phyloP scores from a whole-genome alignment of 1,140 invertebrate genomes.

The Vanessa atalanta region DNA sequence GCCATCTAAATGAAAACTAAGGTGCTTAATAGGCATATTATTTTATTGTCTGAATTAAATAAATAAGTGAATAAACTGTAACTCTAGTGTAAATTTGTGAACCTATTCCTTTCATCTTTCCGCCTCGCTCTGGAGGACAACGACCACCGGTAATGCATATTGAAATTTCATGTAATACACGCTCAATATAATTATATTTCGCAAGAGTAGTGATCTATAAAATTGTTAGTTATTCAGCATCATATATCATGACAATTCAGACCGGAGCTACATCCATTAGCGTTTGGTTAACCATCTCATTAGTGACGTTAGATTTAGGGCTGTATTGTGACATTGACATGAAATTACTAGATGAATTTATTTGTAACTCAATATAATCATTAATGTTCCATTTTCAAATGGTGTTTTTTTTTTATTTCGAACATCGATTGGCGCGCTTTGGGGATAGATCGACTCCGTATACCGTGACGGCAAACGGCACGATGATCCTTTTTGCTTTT shows the following conservation, averaged over 20 bases:
- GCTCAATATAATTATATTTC: conserved; percentile 1
- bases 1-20: too few relatives aligned
- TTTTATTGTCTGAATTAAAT: too few relatives aligned
- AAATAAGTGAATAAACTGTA: too few relatives aligned
- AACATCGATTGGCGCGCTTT: not conserved
- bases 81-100: too few relatives aligned
- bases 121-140: not conserved
- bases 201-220: conserved; percentile 37
- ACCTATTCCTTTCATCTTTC: not conserved
- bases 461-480: too few relatives aligned
- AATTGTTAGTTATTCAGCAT: conserved; percentile 43
- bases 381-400: not conserved
- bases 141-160: not conserved
- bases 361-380: not conserved
- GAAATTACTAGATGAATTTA: not conserved
- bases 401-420: too few relatives aligned
- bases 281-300: conserved; percentile 55
- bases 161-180: not conserved
- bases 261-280: conserved; percentile 43
- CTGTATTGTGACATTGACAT: conserved; percentile 26
- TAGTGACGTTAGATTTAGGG: conserved; percentile 45
- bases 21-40: too few relatives aligned
- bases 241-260: conserved; percentile 46
- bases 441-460: too few relatives aligned
- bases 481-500: too few relatives aligned